Evolutionary conservation across 2,113 vertebrate species (phyloP).

Genomic region (Nycticorax nycticorax): DNA sequence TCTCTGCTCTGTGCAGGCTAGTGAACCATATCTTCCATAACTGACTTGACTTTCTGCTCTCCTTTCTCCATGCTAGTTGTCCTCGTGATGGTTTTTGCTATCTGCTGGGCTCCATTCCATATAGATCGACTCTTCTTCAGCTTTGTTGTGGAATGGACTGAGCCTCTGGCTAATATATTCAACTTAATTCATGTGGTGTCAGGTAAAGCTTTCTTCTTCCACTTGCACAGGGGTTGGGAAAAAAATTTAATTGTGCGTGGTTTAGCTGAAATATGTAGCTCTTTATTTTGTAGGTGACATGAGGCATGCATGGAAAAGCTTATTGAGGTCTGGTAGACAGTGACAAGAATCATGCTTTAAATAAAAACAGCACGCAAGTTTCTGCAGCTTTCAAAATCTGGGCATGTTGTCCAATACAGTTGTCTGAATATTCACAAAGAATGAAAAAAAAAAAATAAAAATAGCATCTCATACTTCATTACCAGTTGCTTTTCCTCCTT

Average conservation of each 20-base stretch:
- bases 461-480: not conserved
- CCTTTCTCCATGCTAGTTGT: constrained; percentile 63
- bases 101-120: constrained; percentile 82
- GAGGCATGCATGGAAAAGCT: not conserved
- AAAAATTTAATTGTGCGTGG: not conserved
- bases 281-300: not conserved
- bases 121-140: constrained; percentile 81
- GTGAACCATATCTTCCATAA: not conserved
- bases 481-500: not conserved
- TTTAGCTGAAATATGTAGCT: not conserved
- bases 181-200: constrained; percentile 80
- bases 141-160: constrained; percentile 79
- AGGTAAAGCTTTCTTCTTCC: constrained; percentile 63
- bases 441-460: not conserved
- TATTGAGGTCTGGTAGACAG: not conserved
- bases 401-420: not conserved
- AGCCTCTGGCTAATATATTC: constrained; percentile 75
- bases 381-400: not conserved
- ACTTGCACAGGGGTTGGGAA: not conserved
- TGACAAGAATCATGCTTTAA: not conserved
- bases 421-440: not conserved
- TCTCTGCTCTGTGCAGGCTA: not conserved
- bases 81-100: constrained; percentile 76
- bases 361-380: not conserved
- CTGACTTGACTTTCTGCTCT: not conserved